phyloP scores from a whole-genome alignment of 2,113 vertebrate genomes.

The Trematocara variabile region DNA sequence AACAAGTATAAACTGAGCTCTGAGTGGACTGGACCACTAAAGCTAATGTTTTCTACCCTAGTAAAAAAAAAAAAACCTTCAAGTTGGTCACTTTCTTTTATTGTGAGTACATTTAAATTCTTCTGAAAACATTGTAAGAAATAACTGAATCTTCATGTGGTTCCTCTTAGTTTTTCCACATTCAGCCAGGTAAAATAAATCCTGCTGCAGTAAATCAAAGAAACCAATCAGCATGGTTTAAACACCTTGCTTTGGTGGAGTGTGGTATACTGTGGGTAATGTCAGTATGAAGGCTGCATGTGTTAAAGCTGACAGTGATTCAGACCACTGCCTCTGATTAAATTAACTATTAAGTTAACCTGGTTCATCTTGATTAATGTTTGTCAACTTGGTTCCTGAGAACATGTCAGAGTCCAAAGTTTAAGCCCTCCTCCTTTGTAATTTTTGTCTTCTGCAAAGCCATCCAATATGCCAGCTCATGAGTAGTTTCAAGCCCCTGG shows the following conservation, averaged over 20 bases:
- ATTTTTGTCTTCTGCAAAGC: background rate
- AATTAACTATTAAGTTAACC: background rate
- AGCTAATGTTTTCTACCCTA: background rate
- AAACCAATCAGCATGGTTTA: background rate
- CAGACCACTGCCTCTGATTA: background rate
- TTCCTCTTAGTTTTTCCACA: background rate
- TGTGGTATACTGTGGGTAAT: background rate
- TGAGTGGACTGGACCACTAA: background rate
- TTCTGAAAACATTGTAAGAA: background rate
- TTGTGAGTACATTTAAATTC: background rate
- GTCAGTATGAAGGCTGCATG: background rate
- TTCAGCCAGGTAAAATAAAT: background rate
- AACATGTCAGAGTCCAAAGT: background rate
- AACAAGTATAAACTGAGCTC: background rate
- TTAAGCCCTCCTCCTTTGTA: background rate
- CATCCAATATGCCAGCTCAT: background rate
- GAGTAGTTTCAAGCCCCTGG: background rate
- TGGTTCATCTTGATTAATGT: background rate
- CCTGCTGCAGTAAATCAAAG: background rate
- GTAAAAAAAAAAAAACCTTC: background rate
- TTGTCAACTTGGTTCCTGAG: background rate
- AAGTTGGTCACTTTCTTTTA: background rate
- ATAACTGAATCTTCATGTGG: background rate
- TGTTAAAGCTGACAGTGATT: background rate
- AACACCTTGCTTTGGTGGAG: background rate